Conservation (phyloP, 2,888 invertebrate genomes). For the Cephus runcator region DNA sequence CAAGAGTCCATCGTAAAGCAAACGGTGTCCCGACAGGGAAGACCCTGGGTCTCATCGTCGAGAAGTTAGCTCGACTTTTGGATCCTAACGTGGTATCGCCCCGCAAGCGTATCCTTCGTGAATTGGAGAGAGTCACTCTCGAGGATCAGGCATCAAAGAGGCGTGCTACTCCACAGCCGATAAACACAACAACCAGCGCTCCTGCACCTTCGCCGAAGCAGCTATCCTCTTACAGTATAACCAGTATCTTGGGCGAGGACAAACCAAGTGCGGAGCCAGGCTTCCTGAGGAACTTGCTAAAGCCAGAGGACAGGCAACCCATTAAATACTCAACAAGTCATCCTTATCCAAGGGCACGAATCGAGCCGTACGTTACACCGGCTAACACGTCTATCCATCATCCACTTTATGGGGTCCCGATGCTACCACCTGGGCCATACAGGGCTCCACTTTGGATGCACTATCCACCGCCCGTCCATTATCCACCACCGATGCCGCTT, state of each 20-base stretch:
- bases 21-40: constrained; percentile 39
- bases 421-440: constrained; percentile 65
- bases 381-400: constrained; percentile 56
- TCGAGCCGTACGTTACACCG: constrained; percentile 57
- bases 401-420: constrained; percentile 61
- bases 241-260: constrained; percentile 80
- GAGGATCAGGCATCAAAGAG: constrained; percentile 76
- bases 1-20: constrained; percentile 39
- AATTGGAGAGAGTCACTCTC: constrained; percentile 81
- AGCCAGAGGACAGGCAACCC: constrained; percentile 58
- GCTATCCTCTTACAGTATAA: constrained; percentile 85
- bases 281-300: constrained; percentile 59
- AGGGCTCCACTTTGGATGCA: constrained; percentile 68
- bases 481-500: constrained; percentile 63
- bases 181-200: constrained; percentile 32
- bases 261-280: constrained; percentile 66
- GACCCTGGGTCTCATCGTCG: constrained; percentile 56
- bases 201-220: constrained; percentile 60
- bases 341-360: constrained; percentile 54
- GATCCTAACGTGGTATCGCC: constrained; percentile 79
- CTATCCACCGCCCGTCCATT: constrained; percentile 66
- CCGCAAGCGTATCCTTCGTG: constrained; percentile 83
- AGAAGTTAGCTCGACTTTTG: constrained; percentile 57
- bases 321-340: constrained; percentile 59
- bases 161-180: constrained; percentile 58